Base-by-base conservation (phyloP, 2,113 vertebrate species). In the Paralichthys olivaceus region DNA sequence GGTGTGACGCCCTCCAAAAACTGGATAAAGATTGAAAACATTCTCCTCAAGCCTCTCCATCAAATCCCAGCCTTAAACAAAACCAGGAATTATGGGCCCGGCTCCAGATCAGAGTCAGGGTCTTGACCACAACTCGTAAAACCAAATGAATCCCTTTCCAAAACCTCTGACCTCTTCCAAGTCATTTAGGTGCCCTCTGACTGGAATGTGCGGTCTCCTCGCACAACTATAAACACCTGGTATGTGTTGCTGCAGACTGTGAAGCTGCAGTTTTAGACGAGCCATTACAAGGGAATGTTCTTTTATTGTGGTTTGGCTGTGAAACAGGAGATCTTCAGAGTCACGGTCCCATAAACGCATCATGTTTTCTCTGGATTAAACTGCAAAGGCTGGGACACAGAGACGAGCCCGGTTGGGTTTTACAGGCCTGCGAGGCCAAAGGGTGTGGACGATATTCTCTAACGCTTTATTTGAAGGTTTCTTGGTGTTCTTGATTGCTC, bases 51-150 rank as follows among this genome's bases (percentile, higher is more conserved):
- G 58, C 60, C 25, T 57, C 60, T 69, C n/a, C 26, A 66, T 56
- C 1, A 73, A 55, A 20, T 29, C 37, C 7, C 25, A 58, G 49
- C 28, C 13, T 65, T 69, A 85, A 88, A 62, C 83, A 60, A 83
- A 90, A 83, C 56, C 82, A 82, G 79, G 68, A 89, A 61, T 77
- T 61, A 51, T 15, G 66, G 69, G 79, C 68, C 43, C 63, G 40
- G 17, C 69, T 82, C 67, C 69, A 84, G 62, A 85, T 78, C 61
- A 69, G 78, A 85, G 57, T 68, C 68, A 67, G 66, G 87, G 75
- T 81, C 83, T 75, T 53, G 66, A 90, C 83, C 81, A 76, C 84
- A 85, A 40, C 90, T 88, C 64, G 43, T 82, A 84, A 83, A 91
- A 88, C 69, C 80, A 80, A 80, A 79, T 54, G 65, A 81, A 58